Evolutionary conservation across 1,140 invertebrate species (phyloP).

Genomic region (Galleria mellonella): DNA sequence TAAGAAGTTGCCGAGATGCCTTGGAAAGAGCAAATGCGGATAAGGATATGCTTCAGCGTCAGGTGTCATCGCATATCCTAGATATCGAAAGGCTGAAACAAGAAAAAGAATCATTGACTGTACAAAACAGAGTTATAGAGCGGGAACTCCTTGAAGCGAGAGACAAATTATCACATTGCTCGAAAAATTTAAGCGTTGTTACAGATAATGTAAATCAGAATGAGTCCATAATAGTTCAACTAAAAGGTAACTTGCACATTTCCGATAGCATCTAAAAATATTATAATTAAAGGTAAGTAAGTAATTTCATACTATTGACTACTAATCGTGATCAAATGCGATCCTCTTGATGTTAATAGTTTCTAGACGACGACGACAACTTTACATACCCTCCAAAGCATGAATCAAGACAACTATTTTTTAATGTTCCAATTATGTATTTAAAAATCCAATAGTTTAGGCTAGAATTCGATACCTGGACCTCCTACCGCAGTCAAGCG

Average conservation of each 20-base stretch:
- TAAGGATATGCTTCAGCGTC: slow-evolving; percentile 81
- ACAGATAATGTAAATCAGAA: slow-evolving; percentile 81
- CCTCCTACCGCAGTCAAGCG: no score
- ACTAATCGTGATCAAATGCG: no score
- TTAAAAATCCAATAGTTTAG: no score
- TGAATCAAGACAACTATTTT: no score
- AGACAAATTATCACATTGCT: slow-evolving; percentile 78
- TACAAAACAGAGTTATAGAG: slow-evolving; percentile 79
- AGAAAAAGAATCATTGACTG: slow-evolving; percentile 81
- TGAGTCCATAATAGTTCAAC: slow-evolving; percentile 79
- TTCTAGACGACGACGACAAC: no score
- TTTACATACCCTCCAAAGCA: no score
- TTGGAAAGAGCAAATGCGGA: slow-evolving; percentile 78
- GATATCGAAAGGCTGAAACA: slow-evolving; percentile 81
- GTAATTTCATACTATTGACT: no score
- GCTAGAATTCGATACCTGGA: no score
- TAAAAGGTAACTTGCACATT: slow-evolving; percentile 78
- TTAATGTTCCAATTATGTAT: no score
- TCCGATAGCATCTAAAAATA: no score
- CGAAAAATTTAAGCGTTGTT: slow-evolving; percentile 78
- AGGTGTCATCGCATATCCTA: slow-evolving; percentile 77
- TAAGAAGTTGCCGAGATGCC: slow-evolving; percentile 78
- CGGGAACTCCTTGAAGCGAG: slow-evolving; percentile 79
- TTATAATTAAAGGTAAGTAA: no score
- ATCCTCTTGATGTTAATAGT: no score